These are phyloP conservation scores for Pseudopipra pipra DNA, from an alignment of 2,113 vertebrate species.

Conservation along the genomic window DNA sequence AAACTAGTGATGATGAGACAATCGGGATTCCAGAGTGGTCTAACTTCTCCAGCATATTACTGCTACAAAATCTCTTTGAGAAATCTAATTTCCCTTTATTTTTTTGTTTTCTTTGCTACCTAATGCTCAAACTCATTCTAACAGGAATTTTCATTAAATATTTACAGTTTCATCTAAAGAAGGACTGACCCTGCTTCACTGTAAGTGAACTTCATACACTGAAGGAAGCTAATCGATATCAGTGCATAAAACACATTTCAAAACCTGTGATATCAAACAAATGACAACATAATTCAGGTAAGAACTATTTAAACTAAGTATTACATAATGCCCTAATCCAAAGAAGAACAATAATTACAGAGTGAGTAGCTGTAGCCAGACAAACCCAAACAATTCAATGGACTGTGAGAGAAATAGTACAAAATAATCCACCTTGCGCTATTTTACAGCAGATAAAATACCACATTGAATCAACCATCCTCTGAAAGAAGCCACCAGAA, in stretches of 20 bases:
- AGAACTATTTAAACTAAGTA: not conserved
- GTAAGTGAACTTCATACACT: not conserved
- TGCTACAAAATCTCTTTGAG: not conserved
- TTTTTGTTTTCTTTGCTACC: not conserved
- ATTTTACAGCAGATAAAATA: not conserved
- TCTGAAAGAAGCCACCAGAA: not conserved
- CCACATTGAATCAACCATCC: not conserved
- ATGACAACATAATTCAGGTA: not conserved
- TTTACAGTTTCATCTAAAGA: conserved; percentile 8
- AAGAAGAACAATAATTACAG: not conserved
- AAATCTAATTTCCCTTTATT: not conserved
- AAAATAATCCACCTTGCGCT: not conserved
- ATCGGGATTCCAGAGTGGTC: not conserved
- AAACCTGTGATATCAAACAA: not conserved
- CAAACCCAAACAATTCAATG: not conserved
- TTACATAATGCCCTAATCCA: not conserved
- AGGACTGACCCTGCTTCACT: not conserved
- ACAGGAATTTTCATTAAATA: not conserved
- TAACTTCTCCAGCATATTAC: not conserved
- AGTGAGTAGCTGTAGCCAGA: not conserved
- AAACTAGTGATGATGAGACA: not conserved
- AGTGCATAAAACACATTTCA: not conserved
- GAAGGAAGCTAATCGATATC: not conserved
- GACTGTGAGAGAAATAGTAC: not conserved
- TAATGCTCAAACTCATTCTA: not conserved